Conservation (phyloP, 2,888 invertebrate species). For the Neria commutata region DNA sequence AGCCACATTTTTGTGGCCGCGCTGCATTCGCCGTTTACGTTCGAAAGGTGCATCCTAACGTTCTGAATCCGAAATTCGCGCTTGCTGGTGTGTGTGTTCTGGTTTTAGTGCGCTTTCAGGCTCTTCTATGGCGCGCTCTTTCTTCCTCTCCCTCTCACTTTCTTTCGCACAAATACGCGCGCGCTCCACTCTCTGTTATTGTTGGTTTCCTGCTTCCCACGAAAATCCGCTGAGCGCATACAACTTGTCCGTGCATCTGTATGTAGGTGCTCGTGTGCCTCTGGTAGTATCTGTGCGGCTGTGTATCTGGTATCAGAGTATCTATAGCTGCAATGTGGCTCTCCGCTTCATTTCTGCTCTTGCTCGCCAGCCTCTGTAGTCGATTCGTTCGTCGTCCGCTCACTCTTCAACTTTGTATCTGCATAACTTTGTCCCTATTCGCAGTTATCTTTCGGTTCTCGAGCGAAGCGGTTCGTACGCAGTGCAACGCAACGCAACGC, state of each 20-base stretch:
- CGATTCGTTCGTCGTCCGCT: background rate
- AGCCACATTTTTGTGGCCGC: too few species aligned
- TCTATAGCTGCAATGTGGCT: too few species aligned
- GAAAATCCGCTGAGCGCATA: background rate
- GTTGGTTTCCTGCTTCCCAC: background rate
- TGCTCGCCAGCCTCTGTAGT: too few species aligned
- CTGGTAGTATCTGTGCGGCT: background rate
- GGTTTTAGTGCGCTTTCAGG: too few species aligned
- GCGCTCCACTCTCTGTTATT: background rate
- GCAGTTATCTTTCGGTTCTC: constrained; percentile 50
- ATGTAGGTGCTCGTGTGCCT: background rate
- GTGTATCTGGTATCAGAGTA: too few species aligned
- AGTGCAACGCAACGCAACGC: too few species aligned
- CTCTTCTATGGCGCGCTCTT: too few species aligned
- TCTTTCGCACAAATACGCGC: background rate
- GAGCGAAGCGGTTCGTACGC: background rate
- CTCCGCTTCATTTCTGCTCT: too few species aligned
- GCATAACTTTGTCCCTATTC: constrained; percentile 24
- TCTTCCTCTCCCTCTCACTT: background rate
- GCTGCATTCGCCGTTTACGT: too few species aligned
- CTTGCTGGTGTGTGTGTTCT: too few species aligned
- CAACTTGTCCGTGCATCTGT: background rate
- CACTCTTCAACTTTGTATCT: constrained; percentile 25
- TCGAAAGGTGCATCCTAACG: too few species aligned
- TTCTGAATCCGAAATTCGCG: too few species aligned